A percentile compares a stretch with the other conserved stretches of the same genome.
phyloP scores from a whole-genome alignment of 2,797 vertebrate species.

The Clangula hyemalis region DNA sequence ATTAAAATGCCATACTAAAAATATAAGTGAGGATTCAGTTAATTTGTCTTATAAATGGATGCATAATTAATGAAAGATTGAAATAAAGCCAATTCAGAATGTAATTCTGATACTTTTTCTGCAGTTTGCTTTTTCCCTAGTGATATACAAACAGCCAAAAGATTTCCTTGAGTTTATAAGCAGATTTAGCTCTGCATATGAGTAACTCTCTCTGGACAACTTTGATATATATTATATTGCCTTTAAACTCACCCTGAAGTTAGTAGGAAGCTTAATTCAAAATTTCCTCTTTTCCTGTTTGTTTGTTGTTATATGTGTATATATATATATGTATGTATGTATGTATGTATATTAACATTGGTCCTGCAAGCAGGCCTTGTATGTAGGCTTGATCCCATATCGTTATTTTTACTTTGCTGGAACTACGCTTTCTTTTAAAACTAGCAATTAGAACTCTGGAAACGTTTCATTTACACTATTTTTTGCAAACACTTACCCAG shows the following conservation, averaged over 20 bases:
- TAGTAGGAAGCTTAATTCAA: neutral
- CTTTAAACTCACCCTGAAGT: neutral
- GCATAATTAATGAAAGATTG: conserved; percentile 32
- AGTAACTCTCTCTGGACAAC: neutral
- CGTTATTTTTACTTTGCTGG: neutral
- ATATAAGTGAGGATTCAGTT: conserved; percentile 24
- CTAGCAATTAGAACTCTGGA: neutral
- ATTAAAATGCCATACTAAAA: conserved; percentile 49
- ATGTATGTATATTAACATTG: neutral
- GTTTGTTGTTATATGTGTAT: no score
- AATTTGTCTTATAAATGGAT: conserved; percentile 20
- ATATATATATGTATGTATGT: neutral
- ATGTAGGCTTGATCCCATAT: neutral
- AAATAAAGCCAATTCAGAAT: neutral
- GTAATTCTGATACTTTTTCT: neutral
- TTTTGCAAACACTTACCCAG: neutral
- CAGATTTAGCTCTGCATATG: neutral
- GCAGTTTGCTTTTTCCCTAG: neutral
- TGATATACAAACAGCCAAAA: neutral
- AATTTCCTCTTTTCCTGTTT: neutral
- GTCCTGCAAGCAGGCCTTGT: neutral
- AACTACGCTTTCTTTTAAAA: neutral
- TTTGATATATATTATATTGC: neutral
- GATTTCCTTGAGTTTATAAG: neutral
- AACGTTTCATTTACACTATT: neutral